Evolutionary conservation across 2,888 invertebrate species (phyloP).

Genomic region (Abscondita cerata): DNA sequence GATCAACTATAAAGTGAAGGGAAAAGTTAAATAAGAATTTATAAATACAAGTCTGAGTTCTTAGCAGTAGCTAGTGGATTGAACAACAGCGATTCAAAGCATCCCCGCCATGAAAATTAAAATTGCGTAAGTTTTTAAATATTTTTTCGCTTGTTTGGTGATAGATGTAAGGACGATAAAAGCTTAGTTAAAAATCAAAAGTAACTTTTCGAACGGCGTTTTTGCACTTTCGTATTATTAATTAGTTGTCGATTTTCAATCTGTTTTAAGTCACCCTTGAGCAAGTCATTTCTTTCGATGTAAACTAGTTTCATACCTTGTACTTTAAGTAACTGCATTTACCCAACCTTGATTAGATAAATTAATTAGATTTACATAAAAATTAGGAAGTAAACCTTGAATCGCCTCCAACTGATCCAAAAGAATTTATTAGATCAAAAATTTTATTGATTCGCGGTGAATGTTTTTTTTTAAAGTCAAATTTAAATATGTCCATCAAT

Average conservation of each 20-base stretch:
- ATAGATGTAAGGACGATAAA: too few species aligned
- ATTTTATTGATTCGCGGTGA: neutral
- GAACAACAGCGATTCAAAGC: conserved; percentile 50
- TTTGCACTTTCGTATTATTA: too few species aligned
- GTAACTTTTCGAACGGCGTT: too few species aligned
- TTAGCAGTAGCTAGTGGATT: conserved; percentile 53
- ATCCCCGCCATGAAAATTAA: conserved; percentile 51
- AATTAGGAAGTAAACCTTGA: conserved; percentile 32
- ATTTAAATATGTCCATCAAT: neutral
- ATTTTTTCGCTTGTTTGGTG: conserved; percentile 15
- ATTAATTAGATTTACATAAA: conserved; percentile 33
- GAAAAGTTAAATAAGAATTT: conserved; percentile 56
- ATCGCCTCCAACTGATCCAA: conserved; percentile 21
- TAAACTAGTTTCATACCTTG: conserved; percentile 19
- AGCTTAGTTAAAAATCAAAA: too few species aligned
- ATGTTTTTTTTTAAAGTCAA: neutral
- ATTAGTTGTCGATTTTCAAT: too few species aligned
- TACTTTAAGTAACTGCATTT: conserved; percentile 32
- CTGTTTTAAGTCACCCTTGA: too few species aligned
- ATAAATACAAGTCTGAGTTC: conserved; percentile 55
- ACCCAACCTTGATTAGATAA: conserved; percentile 39
- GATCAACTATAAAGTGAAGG: conserved; percentile 57
- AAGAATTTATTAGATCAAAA: conserved; percentile 12
- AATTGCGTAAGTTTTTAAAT: conserved; percentile 52
- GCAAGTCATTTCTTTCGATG: neutral